Evolutionary conservation across 2,113 vertebrate genomes (phyloP).

Genomic region (Cervus canadensis): DNA sequence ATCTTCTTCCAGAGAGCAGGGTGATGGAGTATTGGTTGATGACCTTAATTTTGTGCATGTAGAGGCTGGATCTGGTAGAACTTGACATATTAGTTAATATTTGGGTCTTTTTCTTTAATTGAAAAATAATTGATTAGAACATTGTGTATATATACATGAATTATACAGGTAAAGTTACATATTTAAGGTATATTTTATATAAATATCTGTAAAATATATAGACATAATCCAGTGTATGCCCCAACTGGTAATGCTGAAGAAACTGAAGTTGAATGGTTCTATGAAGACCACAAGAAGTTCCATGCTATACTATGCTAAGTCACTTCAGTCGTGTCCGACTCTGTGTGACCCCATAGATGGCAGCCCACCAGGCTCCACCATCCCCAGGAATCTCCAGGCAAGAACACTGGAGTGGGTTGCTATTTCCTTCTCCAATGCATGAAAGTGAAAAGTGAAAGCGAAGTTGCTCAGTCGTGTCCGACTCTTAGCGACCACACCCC

Average conservation of each 20-base stretch:
- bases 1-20: not conserved
- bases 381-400: too few species aligned
- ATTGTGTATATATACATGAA: not conserved
- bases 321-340: too few species aligned
- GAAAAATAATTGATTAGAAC: not conserved
- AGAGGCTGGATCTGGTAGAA: not conserved
- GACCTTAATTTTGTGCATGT: not conserved
- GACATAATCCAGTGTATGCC: not conserved
- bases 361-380: too few species aligned
- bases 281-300: not conserved
- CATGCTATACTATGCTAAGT: too few species aligned
- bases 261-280: not conserved
- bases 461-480: too few species aligned
- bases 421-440: too few species aligned
- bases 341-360: too few species aligned
- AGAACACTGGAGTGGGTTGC: too few species aligned
- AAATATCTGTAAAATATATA: not conserved
- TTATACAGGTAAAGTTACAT: not conserved
- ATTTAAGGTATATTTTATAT: not conserved
- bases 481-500: not conserved
- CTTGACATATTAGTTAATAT: not conserved
- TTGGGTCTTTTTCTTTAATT: not conserved
- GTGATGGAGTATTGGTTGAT: not conserved
- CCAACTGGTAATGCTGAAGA: not conserved
- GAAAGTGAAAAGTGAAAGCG: too few species aligned